Evolutionary conservation across 2,888 invertebrate species (phyloP).

Genomic region (Amiota mariae): DNA sequence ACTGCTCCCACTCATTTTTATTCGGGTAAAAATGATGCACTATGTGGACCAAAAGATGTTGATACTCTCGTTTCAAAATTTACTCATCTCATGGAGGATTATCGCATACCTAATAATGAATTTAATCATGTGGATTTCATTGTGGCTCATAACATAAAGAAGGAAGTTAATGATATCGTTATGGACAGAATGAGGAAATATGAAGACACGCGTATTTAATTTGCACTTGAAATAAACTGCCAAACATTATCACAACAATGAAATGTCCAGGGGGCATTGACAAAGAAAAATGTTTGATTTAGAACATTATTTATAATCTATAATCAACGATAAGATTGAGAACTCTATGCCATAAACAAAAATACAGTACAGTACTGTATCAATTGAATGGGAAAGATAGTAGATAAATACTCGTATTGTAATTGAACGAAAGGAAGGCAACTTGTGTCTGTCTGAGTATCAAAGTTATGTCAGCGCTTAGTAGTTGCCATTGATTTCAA

Average conservation of each 20-base stretch:
- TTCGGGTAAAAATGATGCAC: slow-evolving; percentile 62
- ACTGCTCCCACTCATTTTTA: slow-evolving; percentile 62
- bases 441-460: not conserved
- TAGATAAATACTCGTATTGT: too few species aligned
- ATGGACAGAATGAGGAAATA: slow-evolving; percentile 49
- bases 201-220: not conserved
- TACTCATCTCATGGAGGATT: slow-evolving; percentile 55
- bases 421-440: not conserved
- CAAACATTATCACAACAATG: too few species aligned
- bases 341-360: not conserved
- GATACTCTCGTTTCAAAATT: slow-evolving; percentile 54
- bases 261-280: too few species aligned
- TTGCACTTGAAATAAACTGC: not conserved
- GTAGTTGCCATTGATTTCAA: not conserved
- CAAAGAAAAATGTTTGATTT: not conserved
- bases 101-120: slow-evolving; percentile 59
- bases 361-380: not conserved
- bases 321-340: not conserved
- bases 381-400: not conserved
- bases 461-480: not conserved
- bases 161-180: slow-evolving; percentile 60
- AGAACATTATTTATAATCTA: not conserved
- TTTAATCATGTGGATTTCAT: slow-evolving; percentile 70
- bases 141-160: slow-evolving; percentile 61
- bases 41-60: slow-evolving; percentile 65